Base-by-base conservation (phyloP, 2,888 invertebrate genomes). In the Choreutis nemorana region DNA sequence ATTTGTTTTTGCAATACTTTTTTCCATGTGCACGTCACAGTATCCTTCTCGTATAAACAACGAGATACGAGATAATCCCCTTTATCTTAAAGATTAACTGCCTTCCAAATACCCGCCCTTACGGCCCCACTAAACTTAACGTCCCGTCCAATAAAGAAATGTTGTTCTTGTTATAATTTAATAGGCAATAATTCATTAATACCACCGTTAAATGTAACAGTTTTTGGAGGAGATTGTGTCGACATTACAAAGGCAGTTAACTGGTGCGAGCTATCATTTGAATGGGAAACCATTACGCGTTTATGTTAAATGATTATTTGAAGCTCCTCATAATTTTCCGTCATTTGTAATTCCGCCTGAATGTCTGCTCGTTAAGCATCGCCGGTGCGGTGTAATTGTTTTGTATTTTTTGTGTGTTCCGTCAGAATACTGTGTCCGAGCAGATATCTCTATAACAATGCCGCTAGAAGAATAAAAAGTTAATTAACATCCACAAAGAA, bases 261-360 rank as follows among this genome's bases (percentile, higher is more conserved):
- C 64, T 64, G 63, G 50, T 54, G 61, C 50, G 63, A 61, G 65
- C 70, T 54, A 70, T 72, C 67, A 67, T 63, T 66, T 56, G 55
- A 62, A 73, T 66, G 65, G 66, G 67, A 62, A 66, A 64, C 68
- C 68, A 64, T 73, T 73, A 64, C 56, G 55, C 62, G 64, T 70
- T 75, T 71, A 71, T 68, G 66, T 70, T 68, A 72, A 71, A 73
- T 71, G 68, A 64, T 72, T 68, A 68, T 72, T 72, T 67, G 61
- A 66, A 71, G 61, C 61, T 58, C 48, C 60, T 61, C 64, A 63
- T 73, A 71, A 73, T 67, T 66, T 63, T 59, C 51, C 48, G 50
- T 56, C 61, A 58, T 68, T 70, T 52, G 60, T 64, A 61, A 65
- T 67, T 55, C 52, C 45, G 44, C 36, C 46, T 42, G 42, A 57